Evolutionary conservation across 1,140 invertebrate species (phyloP).

Genomic region (Orius insidiosus): DNA sequence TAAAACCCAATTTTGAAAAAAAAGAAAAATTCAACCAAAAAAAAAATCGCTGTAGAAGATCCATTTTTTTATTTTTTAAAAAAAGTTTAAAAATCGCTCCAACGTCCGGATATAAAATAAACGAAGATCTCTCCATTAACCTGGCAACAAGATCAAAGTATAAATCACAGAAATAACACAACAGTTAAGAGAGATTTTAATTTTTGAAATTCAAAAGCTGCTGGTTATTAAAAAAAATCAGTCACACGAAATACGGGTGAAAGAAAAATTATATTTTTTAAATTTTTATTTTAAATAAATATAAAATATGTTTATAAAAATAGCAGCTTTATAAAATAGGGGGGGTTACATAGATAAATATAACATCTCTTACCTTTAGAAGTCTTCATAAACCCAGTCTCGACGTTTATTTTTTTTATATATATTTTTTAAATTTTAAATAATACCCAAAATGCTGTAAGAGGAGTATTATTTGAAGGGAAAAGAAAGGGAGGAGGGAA

Average conservation of each 20-base stretch:
- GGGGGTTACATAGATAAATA: no score
- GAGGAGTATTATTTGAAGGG: slow-evolving; percentile 8
- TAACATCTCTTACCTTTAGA: slow-evolving; percentile 4
- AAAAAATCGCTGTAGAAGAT: neutral
- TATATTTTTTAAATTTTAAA: no score
- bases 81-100: no score
- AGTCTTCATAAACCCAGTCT: slow-evolving; percentile 1
- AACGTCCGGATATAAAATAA: neutral
- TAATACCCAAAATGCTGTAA: neutral
- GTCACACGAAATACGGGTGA: no score
- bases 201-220: no score
- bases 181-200: neutral
- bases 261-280: no score
- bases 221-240: no score
- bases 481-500: slow-evolving; percentile 14
- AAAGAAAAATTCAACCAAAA: neutral
- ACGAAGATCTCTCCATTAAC: neutral
- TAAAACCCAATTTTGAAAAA: no score
- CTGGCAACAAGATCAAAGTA: slow-evolving; percentile 19
- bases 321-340: no score
- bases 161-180: slow-evolving; percentile 16
- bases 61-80: neutral
- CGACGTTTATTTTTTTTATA: no score
- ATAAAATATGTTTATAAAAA: no score
- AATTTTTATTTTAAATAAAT: no score